These are phyloP conservation scores for Pseudorectes ferrugineus DNA, from an alignment of 2,113 vertebrate genomes.

Conservation along the genomic window DNA sequence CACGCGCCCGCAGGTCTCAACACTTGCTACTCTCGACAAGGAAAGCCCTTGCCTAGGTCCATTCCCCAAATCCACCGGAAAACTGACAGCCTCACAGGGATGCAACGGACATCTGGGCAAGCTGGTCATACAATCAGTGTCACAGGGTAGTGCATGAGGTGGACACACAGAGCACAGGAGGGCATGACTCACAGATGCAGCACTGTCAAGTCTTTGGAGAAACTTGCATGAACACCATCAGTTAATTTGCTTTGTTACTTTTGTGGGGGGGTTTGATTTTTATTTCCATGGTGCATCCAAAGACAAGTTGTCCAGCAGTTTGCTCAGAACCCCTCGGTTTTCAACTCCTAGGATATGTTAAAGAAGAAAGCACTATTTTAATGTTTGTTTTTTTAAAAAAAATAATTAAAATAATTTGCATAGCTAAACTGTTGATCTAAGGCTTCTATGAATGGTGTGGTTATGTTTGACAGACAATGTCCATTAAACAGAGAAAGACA, in stretches of 20 bases:
- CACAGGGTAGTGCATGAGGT: constrained; percentile 55
- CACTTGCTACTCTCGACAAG: background rate
- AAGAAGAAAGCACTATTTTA: constrained; percentile 77
- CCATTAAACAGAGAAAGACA: constrained; percentile 68
- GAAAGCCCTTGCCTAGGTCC: background rate
- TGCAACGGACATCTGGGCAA: constrained; percentile 53
- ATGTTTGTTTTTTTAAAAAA: constrained; percentile 69
- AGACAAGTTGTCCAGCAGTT: constrained; percentile 74
- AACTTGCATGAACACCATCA: constrained; percentile 69
- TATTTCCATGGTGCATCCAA: constrained; percentile 74
- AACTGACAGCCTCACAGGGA: constrained; percentile 45
- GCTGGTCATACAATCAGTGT: constrained; percentile 57
- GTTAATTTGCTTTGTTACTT: constrained; percentile 70
- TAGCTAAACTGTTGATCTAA: constrained; percentile 82
- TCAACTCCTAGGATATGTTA: constrained; percentile 71
- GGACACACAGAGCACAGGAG: constrained; percentile 68
- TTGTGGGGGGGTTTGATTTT: constrained; percentile 67
- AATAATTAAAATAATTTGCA: constrained; percentile 78
- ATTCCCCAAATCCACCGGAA: constrained; percentile 5
- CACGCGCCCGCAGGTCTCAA: background rate
- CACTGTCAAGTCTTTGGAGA: constrained; percentile 71
- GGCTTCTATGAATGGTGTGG: constrained; percentile 77
- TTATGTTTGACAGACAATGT: constrained; percentile 67
- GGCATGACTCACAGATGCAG: constrained; percentile 71
- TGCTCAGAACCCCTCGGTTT: constrained; percentile 70